These are phyloP conservation scores for Cirrhinus molitorella DNA, from an alignment of 2,797 vertebrate species.

Conservation along the genomic window DNA sequence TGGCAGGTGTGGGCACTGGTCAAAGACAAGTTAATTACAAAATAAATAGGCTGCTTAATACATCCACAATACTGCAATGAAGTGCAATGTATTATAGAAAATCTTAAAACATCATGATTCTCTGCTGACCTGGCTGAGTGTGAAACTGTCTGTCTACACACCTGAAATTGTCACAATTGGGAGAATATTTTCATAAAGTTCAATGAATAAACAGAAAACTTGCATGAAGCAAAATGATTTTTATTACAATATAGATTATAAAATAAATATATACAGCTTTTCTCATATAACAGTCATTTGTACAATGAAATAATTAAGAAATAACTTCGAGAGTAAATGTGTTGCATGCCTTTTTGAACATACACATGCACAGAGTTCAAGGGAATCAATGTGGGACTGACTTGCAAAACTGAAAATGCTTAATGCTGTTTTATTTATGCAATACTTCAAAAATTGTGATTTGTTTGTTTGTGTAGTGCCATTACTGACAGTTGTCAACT, in stretches of 20 bases:
- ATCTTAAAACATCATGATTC: background rate
- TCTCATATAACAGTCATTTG: slow-evolving; percentile 91
- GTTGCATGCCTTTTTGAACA: slow-evolving; percentile 66
- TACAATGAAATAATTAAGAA: slow-evolving; percentile 82
- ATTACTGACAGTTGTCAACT: background rate
- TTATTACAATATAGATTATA: slow-evolving; percentile 95
- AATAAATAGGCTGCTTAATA: background rate
- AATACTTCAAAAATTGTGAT: background rate
- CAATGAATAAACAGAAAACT: background rate
- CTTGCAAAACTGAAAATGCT: slow-evolving; percentile 58
- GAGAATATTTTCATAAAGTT: background rate
- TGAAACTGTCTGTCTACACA: background rate
- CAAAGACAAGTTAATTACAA: background rate
- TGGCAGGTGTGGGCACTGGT: too few relatives aligned
- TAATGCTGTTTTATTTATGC: background rate
- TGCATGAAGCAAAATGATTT: slow-evolving; percentile 84
- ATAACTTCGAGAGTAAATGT: slow-evolving; percentile 77
- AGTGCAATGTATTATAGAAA: background rate
- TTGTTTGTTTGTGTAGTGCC: background rate
- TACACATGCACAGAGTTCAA: background rate
- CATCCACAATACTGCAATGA: background rate
- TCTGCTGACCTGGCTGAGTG: background rate
- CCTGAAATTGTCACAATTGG: background rate
- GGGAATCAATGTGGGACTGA: slow-evolving; percentile 55
- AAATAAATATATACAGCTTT: slow-evolving; percentile 90